Conservation (phyloP, 2,113 vertebrate genomes). For the Procapra przewalskii region DNA sequence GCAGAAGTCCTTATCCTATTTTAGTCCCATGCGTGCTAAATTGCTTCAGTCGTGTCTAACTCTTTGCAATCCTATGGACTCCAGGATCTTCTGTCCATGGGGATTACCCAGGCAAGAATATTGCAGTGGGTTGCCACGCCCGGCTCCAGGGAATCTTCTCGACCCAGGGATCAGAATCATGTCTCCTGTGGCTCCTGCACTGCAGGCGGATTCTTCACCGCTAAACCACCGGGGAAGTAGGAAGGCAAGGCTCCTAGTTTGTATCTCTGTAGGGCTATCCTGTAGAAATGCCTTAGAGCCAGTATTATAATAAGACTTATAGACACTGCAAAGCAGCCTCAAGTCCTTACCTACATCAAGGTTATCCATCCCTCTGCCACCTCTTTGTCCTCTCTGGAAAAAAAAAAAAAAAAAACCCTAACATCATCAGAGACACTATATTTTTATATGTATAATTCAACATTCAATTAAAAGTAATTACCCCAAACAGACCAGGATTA, state of each 20-base stretch:
- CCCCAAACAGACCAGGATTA: neutral
- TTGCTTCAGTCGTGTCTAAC: neutral
- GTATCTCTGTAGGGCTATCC: neutral
- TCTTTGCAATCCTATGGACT: neutral
- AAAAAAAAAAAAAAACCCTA: neutral
- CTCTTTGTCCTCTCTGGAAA: neutral
- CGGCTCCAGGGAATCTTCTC: neutral
- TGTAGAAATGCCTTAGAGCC: neutral
- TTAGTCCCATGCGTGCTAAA: neutral
- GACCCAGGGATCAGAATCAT: neutral
- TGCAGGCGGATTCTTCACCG: fast-evolving
- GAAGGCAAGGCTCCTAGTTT: neutral
- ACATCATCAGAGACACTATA: neutral
- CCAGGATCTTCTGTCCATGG: neutral
- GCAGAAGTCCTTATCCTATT: neutral
- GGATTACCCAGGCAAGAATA: neutral
- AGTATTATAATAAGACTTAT: neutral
- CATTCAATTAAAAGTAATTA: neutral
- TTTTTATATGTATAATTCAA: neutral
- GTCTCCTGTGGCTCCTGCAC: neutral
- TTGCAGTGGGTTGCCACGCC: neutral
- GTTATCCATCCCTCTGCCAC: neutral
- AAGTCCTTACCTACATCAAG: neutral
- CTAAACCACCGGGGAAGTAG: fast-evolving
- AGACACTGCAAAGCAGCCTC: neutral